phyloP scores from a whole-genome alignment of 2,113 vertebrate species.

The Odocoileus hemionus region DNA sequence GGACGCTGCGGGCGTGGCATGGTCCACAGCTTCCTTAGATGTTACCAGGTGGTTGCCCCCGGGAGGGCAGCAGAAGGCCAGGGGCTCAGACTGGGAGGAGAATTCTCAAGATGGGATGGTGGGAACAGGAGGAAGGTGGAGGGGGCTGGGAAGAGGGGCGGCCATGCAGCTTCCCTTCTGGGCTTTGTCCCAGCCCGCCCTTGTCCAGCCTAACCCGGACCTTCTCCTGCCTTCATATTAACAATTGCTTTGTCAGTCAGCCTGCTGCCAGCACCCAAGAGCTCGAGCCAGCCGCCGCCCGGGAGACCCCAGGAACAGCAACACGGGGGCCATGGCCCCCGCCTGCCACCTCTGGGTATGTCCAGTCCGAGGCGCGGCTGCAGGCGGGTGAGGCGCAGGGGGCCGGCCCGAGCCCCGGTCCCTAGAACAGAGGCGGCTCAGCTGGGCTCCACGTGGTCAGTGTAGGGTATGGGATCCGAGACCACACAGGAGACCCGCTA shows the following conservation, averaged over 20 bases:
- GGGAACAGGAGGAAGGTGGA: neutral
- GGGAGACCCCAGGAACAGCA: neutral
- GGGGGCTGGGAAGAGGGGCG: neutral
- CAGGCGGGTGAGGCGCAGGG: rapidly evolving
- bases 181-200: neutral
- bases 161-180: neutral
- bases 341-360: neutral
- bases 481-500: neutral
- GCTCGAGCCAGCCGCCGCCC: neutral
- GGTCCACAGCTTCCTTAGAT: neutral
- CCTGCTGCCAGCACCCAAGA: neutral
- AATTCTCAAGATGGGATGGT: neutral
- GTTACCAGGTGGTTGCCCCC: neutral
- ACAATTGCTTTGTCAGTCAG: constrained; percentile 43
- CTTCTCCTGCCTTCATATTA: neutral
- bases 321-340: neutral
- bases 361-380: neutral
- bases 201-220: neutral
- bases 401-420: rapidly evolving
- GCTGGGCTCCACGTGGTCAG: neutral
- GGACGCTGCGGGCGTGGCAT: neutral
- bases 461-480: rapidly evolving
- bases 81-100: neutral
- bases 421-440: rapidly evolving
- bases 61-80: neutral